phyloP scores from a whole-genome alignment of 2,797 vertebrate species.

The Menidia menidia region DNA sequence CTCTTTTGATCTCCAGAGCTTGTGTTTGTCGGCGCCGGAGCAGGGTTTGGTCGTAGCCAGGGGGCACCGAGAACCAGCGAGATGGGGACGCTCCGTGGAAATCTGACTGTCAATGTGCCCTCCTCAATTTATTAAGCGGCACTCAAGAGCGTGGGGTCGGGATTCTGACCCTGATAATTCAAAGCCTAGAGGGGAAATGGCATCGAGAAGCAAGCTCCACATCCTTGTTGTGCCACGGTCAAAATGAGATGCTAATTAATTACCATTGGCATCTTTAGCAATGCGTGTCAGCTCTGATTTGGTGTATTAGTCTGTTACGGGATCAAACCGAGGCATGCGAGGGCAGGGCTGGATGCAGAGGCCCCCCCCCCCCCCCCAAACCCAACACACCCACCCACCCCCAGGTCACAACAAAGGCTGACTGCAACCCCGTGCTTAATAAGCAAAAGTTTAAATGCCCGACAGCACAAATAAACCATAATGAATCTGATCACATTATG shows the following conservation, averaged over 20 bases:
- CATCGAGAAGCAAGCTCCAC: constrained; percentile 88
- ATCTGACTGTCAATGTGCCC: constrained; percentile 87
- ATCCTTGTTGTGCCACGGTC: constrained; percentile 91
- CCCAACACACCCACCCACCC: constrained; percentile 5
- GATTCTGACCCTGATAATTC: constrained; percentile 91
- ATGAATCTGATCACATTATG: constrained; percentile 58
- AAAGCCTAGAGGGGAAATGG: constrained; percentile 89
- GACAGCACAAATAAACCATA: constrained; percentile 24
- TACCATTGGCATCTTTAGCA: constrained; percentile 97
- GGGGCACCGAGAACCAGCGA: constrained; percentile 81
- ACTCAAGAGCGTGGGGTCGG: constrained; percentile 83
- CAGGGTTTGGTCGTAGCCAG: constrained; percentile 82
- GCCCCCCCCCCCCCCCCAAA: constrained; percentile 47
- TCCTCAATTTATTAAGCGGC: constrained; percentile 90
- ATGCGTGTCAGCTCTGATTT: constrained; percentile 95
- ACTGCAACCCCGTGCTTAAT: constrained; percentile 23
- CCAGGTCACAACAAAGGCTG: constrained; percentile 45
- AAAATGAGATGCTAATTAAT: constrained; percentile 99
- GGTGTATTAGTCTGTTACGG: constrained; percentile 86
- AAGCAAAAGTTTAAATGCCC: constrained; percentile 30
- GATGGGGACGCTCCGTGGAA: constrained; percentile 87
- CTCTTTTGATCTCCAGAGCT: constrained; percentile 66
- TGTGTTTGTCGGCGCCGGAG: constrained; percentile 56
- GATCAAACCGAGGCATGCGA: constrained; percentile 74
- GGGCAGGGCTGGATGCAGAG: constrained; percentile 51